Conservation (phyloP, 2,888 invertebrate genomes). For the Dioctria linearis region DNA sequence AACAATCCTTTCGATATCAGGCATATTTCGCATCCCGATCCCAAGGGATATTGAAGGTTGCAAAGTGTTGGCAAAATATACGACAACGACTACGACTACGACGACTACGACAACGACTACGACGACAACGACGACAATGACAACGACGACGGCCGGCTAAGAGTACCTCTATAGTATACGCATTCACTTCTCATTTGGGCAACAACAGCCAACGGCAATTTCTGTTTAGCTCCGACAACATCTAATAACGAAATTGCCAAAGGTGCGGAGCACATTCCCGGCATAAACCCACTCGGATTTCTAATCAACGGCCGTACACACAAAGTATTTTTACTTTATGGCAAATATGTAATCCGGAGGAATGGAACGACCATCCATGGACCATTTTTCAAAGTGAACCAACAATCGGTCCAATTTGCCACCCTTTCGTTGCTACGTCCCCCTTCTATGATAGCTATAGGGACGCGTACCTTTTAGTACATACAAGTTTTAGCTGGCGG, state of each 20-base stretch:
- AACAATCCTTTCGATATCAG: constrained; percentile 51
- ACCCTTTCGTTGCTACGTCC: constrained; percentile 1
- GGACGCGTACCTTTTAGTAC: constrained; percentile 39
- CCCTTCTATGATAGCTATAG: constrained; percentile 2
- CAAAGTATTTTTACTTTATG: constrained; percentile 55
- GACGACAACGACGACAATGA: too few relatives aligned
- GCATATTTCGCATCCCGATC: constrained; percentile 36
- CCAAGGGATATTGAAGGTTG: constrained; percentile 48
- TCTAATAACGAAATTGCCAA: constrained; percentile 46
- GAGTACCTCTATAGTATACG: neutral
- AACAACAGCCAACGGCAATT: constrained; percentile 38
- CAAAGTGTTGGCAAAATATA: constrained; percentile 32
- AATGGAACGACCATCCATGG: constrained; percentile 51
- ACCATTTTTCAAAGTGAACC: constrained; percentile 47
- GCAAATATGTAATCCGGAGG: constrained; percentile 45
- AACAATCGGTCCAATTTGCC: constrained; percentile 53
- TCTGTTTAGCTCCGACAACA: constrained; percentile 26
- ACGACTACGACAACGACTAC: neutral
- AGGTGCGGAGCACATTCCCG: neutral
- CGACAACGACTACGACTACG: neutral
- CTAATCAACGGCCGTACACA: constrained; percentile 51
- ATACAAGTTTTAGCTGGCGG: constrained; percentile 21
- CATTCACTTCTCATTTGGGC: constrained; percentile 41
- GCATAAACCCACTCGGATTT: constrained; percentile 16
- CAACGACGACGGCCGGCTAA: neutral